Base-by-base conservation (phyloP, 2,797 vertebrate genomes). In the Adrianichthys oophorus region DNA sequence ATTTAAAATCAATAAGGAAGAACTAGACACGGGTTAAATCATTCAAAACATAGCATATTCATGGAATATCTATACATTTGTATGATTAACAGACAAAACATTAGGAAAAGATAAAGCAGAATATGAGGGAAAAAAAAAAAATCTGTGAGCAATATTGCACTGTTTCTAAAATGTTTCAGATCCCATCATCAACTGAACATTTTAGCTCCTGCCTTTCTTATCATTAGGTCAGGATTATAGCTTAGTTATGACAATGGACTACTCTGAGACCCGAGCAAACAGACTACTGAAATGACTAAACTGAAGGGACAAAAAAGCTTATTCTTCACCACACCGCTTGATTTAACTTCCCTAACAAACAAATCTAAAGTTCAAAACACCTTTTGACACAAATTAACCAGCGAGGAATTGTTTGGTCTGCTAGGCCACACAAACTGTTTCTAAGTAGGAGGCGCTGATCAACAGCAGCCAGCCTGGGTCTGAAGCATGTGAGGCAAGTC, bases 71-170 rank as follows among this genome's bases (percentile, higher is more conserved):
- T 94, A 96, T 93, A 93, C 90, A 94, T 92, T 92, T 83, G 84
- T 91, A 89, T 94, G 93, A 95, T 92, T 90, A 93, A 93, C 90
- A 92, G 72, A 89, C 80, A 85, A 75, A 82, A 74, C 67, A 72
- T 73, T 68, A 79, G 85, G 70, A 78, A 23, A 63, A 68, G 92
- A 93, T 90, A 90, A 92, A 96, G 84, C 83, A 86, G 85, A 81
- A 66, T 92, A 93, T 91, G 92, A 94, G 85, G 90, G 93, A 94
- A 91, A 93, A 93, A 94, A 93, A 90, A 93, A 93, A 94, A 93
- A 90, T 93, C 92, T 93, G 93, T 92, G 92, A 80, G 91, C 94
- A 93, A 96, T 99, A 99, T 98, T 99, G 97, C 97, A 99, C 96
- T 91, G 88, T 95, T 94, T 91, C 90, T 92, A 94, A 95, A 95